phyloP scores from a whole-genome alignment of 2,888 invertebrate genomes.

The Zelleria hepariella region DNA sequence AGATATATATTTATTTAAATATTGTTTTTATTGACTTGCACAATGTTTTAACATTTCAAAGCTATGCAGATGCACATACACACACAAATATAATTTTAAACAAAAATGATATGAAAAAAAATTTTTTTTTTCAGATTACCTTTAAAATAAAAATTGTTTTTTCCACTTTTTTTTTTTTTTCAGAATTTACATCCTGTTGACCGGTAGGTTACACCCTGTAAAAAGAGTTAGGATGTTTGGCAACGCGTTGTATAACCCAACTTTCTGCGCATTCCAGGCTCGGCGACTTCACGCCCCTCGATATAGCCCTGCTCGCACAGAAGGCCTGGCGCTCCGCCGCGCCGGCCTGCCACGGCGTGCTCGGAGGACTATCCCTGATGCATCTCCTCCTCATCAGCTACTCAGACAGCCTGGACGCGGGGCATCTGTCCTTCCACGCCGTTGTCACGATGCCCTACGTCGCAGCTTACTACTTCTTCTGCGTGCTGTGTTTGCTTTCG shows the following conservation, averaged over 20 bases:
- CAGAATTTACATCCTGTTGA: too few relatives aligned
- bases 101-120: too few relatives aligned
- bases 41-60: too few relatives aligned
- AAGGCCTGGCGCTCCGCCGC: slow-evolving; percentile 62
- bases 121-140: too few relatives aligned
- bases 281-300: slow-evolving; percentile 62
- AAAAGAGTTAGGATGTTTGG: too few relatives aligned
- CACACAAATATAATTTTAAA: too few relatives aligned
- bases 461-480: slow-evolving; percentile 70
- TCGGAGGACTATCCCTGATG: slow-evolving; percentile 72
- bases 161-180: too few relatives aligned
- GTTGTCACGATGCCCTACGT: slow-evolving; percentile 66
- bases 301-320: slow-evolving; percentile 67
- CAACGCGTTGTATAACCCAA: neutral
- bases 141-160: too few relatives aligned
- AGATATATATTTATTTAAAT: too few relatives aligned
- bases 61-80: too few relatives aligned
- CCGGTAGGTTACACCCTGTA: too few relatives aligned
- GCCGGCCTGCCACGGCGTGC: slow-evolving; percentile 71
- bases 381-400: slow-evolving; percentile 72
- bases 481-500: slow-evolving; percentile 70
- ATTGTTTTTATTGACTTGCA: too few relatives aligned
- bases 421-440: slow-evolving; percentile 59
- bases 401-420: slow-evolving; percentile 59
- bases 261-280: slow-evolving; percentile 29